Evolutionary conservation across 2,113 vertebrate genomes (phyloP), one percentile per base, ranked within the genome.

Genomic region (Oryctolagus cuniculus): DNA sequence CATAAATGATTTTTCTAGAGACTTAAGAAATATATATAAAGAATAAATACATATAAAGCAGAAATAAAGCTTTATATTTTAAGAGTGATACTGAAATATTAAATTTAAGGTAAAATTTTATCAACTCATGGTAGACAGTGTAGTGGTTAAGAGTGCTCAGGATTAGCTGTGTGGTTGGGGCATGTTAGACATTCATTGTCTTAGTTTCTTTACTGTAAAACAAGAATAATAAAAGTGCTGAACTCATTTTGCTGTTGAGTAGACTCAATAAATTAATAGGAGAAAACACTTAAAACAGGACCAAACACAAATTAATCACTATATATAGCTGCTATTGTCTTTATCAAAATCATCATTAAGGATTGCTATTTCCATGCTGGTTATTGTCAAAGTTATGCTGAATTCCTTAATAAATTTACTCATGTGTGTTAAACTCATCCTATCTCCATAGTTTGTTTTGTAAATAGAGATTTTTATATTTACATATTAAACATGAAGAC

Each of bases 1-100:
- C 22, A 64, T 85, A 95, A 82, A 51, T 83, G 12, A 66, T 90
- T 85, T 90, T 85, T 81, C 77, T 95, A 81, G 53, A 66, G 44
- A 53, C 36, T 85, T 88, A 75, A 87, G 61, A 92, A 92, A 90
- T 89, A 67, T 21, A 64, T 31, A 87, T 44, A 87, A 17, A 34
- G 29, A 75, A 87, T 61, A 92, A 92, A 90, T 86, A 67, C 16
- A 64, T 31, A 87, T 44, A 87, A 11, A 34, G 29, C 31, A 88
- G 29, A 94, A 63, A 51, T 8, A 1, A 53, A 66, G 51, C 25
- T 58, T 91, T 73, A 4, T 72, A 5, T 13, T 51, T 90, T 82
- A 89, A 85, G 13, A 82, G 5, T 73, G 49, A 77, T 92, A 13
- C 16, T 85, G 44, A 95, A 88, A 85, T 85, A 75, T 49, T 85